Base-by-base conservation (phyloP, 2,888 invertebrate species). In the Mesorhabditis spiculigera region DNA sequence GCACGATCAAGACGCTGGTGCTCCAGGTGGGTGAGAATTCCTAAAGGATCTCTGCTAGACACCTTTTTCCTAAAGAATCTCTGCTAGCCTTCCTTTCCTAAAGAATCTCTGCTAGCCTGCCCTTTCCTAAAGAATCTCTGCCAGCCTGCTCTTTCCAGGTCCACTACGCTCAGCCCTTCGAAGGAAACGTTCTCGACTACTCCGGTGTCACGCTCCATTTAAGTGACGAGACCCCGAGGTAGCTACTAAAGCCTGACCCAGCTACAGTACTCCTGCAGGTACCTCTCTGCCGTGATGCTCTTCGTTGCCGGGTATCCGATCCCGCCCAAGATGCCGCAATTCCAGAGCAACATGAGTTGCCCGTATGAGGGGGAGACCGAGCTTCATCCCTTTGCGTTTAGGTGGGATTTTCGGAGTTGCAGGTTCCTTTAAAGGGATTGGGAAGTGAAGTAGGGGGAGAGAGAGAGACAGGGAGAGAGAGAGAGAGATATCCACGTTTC, bases 341-440 rank as follows among this genome's bases (percentile, higher is more conserved):
- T 67, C 77, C 86, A 88, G 81, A 87, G 86, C 10, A 89, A 90
- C 77, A 86, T 89, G 65, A 87, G 88, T 67, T 90, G 90, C 80
- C 75, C 78, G 58, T 88, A 87, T 74, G 74, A 83, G 10, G 74
- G 73, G 5, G 41, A 45, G 5, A 78, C 76, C 0, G 73, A 74
- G 4, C 73, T 78, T 13, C 78, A 76, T 66, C 78, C 78, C 28
- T 28, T 78, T 65, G 78, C 78, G 3, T 78, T 63, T 16, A 8
- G 63, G 63, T 63, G 8, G n/a, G 63, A n/a, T 6, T 63, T 28
- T 28, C 28, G 28, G 28, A 28, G 58, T 63, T 63, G n/a, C 16
- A n/a, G 10, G 63, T 63, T 63, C 16, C 13, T 16, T 63, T 63
- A 16, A n/a, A 6, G 28, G 63, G 10, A 6, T 63, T 8, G 8